A percentile compares a stretch with the other conserved stretches of the same genome.
phyloP scores from a whole-genome alignment of 2,113 vertebrate genomes.

The Tiliqua scincoides region DNA sequence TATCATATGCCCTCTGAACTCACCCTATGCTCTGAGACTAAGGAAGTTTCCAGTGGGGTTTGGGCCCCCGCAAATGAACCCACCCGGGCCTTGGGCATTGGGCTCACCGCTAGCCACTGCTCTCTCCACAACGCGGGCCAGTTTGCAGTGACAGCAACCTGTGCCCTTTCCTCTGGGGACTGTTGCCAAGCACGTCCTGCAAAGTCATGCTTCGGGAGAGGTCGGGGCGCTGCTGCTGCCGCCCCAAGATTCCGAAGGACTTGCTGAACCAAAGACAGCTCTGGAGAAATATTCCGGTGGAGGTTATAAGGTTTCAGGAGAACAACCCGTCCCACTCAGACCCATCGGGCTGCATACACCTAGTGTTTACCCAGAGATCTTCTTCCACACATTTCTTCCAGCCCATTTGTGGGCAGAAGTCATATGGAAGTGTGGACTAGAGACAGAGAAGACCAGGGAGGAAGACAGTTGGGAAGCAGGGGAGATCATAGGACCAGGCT shows the following conservation, averaged over 20 bases:
- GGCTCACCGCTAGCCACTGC: neutral
- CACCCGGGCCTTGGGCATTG: too few species aligned
- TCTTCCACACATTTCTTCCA: neutral
- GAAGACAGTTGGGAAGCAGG: too few species aligned
- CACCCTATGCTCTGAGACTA: too few species aligned
- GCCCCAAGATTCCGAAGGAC: neutral
- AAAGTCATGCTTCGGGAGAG: neutral
- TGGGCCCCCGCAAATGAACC: neutral
- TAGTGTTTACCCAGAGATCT: neutral
- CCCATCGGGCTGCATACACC: neutral
- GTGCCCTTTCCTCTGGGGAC: neutral
- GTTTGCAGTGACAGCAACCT: too few species aligned
- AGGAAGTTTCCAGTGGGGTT: neutral
- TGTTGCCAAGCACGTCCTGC: neutral
- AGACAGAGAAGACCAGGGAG: rapidly evolving
- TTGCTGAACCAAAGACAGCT: neutral
- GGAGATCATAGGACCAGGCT: too few species aligned
- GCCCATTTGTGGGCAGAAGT: neutral
- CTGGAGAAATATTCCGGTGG: neutral
- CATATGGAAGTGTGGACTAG: neutral
- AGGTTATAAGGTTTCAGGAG: neutral
- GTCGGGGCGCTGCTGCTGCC: neutral
- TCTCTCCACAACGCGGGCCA: neutral
- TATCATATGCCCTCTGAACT: too few species aligned
- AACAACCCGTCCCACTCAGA: neutral